These are phyloP conservation scores for Epicauta chinensis DNA, from an alignment of 1,140 invertebrate genomes.

Conservation along the genomic window DNA sequence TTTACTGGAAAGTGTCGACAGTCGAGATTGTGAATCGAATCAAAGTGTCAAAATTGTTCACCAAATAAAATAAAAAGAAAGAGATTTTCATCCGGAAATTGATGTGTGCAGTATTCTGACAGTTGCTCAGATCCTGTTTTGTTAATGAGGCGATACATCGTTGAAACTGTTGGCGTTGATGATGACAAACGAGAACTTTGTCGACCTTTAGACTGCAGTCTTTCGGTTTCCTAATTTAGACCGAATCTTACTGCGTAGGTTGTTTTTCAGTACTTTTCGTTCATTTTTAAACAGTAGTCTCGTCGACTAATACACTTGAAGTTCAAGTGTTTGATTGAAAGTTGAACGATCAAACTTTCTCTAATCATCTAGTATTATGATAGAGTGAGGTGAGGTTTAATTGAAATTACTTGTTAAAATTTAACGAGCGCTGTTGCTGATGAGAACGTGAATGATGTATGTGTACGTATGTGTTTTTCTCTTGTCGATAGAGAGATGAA, in stretches of 20 bases:
- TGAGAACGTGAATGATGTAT: too few relatives aligned
- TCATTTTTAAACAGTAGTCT: too few relatives aligned
- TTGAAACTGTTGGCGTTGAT: constrained; percentile 12
- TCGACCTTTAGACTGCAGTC: constrained; percentile 2
- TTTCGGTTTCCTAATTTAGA: not conserved
- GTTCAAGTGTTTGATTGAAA: not conserved
- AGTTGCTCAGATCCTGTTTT: not conserved
- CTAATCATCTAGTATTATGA: not conserved
- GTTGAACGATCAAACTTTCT: constrained; percentile 4
- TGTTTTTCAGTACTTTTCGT: too few relatives aligned
- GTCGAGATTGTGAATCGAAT: too few relatives aligned
- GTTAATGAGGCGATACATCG: constrained; percentile 14
- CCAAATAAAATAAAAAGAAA: too few relatives aligned
- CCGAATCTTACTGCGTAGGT: not conserved
- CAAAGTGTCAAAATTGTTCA: too few relatives aligned
- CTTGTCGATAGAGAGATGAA: not conserved
- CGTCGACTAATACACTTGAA: not conserved
- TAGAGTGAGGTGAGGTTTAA: not conserved
- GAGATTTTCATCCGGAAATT: too few relatives aligned
- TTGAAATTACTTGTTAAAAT: constrained; percentile 8
- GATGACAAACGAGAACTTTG: constrained; percentile 13
- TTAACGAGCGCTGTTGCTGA: too few relatives aligned
- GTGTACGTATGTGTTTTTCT: too few relatives aligned
- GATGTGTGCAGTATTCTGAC: too few relatives aligned
- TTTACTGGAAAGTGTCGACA: too few relatives aligned